Evolutionary conservation across 2,113 vertebrate species (phyloP), one percentile per base, ranked within the genome.

Genomic region (Centrocercus urophasianus): DNA sequence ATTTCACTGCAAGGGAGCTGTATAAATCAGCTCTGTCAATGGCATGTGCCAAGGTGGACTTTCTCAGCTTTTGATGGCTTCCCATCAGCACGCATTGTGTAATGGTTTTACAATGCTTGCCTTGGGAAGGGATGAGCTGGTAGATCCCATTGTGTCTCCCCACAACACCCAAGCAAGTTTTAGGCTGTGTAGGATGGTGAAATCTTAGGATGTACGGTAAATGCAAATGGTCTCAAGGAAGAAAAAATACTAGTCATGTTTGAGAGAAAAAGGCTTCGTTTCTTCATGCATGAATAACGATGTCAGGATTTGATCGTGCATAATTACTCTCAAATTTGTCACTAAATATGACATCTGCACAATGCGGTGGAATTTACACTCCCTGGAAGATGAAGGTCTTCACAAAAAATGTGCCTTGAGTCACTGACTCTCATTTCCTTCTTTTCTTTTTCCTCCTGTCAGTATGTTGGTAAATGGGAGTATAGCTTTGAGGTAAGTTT

Each of bases 391-490:
- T 4, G 28, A 60, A 17, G 12, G 6, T n/a, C 72, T 72, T 72
- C 48, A 22, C 27, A 32, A 17, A 34, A 40, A 42, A 2, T 5
- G 18, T 76, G 79, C 80, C 60, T 9, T 1, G 17, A 92, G 47
- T 76, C 48, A 30, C 74, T 69, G 96, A 96, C 36, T 54, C 13
- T 17, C 0, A 83, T 54, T 65, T 71, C 48, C 45, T 63, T 32
- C n/a, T 69, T 21, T 42, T 14, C 42, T 95, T 30, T 7, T 13
- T 17, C 11, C 32, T 38, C 82, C 66, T 93, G 47, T 92, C 97
- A 99, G 99, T 99, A 98, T 96, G 95, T 97, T 97, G 99, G 99
- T 95, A 99, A 99, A 97, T 99, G 99, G 99, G 98, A 99, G 94
- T 99, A 99, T 98, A 98, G 98, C 97, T 99, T 98, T 89, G 97